Percentiles rank a stretch among this genome's conserved stretches.
Conservation (phyloP, 2,888 invertebrate genomes). For the Copidosoma aretas region DNA sequence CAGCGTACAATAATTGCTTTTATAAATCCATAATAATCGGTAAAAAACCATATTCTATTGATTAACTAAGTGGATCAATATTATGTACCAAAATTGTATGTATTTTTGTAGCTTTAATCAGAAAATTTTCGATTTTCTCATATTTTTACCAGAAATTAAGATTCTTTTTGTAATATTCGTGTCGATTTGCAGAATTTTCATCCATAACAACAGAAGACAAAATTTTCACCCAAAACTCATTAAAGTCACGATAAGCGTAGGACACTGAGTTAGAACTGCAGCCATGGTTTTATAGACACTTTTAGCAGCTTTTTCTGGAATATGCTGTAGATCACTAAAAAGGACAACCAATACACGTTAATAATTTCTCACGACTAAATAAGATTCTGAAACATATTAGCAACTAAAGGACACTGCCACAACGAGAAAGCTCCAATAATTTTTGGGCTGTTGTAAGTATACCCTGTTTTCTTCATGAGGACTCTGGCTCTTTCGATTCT, state of each 20-base stretch:
- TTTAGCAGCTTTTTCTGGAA: slow-evolving; percentile 41
- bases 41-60: not conserved
- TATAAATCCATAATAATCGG: too few species aligned
- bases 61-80: slow-evolving; percentile 62
- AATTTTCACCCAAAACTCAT: slow-evolving; percentile 46
- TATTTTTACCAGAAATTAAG: slow-evolving; percentile 64
- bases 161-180: slow-evolving; percentile 63
- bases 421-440: too few species aligned
- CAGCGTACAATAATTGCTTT: too few species aligned
- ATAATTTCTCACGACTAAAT: too few species aligned
- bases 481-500: too few species aligned
- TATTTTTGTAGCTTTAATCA: slow-evolving; percentile 64
- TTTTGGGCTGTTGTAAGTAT: too few species aligned
- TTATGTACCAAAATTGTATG: slow-evolving; percentile 63
- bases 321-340: too few species aligned
- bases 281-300: slow-evolving; percentile 46
- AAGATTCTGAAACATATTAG: too few species aligned
- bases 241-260: slow-evolving; percentile 43
- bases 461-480: too few species aligned
- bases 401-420: too few species aligned
- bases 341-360: too few species aligned
- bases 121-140: slow-evolving; percentile 60
- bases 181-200: slow-evolving; percentile 42
- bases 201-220: slow-evolving; percentile 56
- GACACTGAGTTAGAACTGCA: slow-evolving; percentile 49